Percentiles rank a stretch among this genome's conserved stretches.
Evolutionary conservation across 2,113 vertebrate genomes (phyloP).

Genomic region (Otocyon megalotis): DNA sequence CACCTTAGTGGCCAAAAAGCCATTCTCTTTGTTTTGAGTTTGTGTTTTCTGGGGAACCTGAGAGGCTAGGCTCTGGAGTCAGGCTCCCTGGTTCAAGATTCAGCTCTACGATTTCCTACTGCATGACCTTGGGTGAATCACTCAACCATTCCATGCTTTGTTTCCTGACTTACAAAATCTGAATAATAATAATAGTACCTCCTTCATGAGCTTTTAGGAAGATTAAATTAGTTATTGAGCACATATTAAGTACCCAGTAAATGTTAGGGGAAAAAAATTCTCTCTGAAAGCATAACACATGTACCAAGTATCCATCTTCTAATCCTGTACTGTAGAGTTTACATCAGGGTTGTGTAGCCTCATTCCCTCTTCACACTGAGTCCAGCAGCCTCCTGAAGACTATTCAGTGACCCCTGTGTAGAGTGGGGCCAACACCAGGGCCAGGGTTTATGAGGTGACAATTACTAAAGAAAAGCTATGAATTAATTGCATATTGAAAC

Average conservation of each 20-base stretch:
- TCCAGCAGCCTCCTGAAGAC: slow-evolving; percentile 76
- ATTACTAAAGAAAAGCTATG: slow-evolving; percentile 88
- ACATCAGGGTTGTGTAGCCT: not conserved
- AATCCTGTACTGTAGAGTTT: not conserved
- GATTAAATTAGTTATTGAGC: not conserved
- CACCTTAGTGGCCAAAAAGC: not conserved
- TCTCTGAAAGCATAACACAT: not conserved
- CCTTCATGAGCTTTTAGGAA: not conserved
- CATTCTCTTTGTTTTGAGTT: not conserved
- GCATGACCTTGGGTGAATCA: not conserved
- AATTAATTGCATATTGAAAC: slow-evolving; percentile 90
- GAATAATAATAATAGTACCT: not conserved
- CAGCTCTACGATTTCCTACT: not conserved
- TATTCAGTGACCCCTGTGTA: slow-evolving; percentile 88
- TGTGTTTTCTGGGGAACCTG: not conserved
- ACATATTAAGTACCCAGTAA: not conserved
- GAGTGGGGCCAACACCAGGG: slow-evolving; percentile 90
- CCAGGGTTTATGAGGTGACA: slow-evolving; percentile 90
- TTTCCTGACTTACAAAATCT: not conserved
- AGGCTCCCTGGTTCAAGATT: not conserved
- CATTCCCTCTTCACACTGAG: not conserved
- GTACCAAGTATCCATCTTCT: not conserved
- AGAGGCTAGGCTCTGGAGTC: not conserved
- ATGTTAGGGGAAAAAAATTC: not conserved
- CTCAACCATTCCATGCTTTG: not conserved